Conservation (phyloP, 2,113 vertebrate genomes). For the Patagioenas fasciata region DNA sequence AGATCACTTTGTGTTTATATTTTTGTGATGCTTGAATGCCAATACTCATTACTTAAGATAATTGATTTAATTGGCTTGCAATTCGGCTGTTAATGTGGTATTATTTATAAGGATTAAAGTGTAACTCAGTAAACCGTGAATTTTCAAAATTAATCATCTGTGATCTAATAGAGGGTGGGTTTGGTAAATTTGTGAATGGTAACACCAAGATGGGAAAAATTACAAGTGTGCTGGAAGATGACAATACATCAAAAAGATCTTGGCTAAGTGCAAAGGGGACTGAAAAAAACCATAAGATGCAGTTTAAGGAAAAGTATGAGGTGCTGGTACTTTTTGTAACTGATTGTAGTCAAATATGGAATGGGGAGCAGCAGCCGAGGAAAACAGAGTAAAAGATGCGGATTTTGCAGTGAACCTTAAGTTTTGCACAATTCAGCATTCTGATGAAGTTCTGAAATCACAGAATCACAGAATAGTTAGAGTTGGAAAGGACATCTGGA, state of each 20-base stretch:
- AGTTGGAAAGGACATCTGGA: too few species aligned
- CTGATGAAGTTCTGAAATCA: background rate
- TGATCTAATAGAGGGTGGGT: rapidly evolving
- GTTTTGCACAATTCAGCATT: rapidly evolving
- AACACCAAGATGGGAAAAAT: background rate
- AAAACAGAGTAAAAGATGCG: background rate
- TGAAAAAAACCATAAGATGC: background rate
- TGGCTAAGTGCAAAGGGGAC: background rate
- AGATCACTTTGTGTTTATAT: background rate
- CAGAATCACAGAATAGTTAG: too few species aligned
- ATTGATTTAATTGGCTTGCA: background rate
- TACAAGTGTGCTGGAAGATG: background rate
- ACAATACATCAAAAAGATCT: rapidly evolving
- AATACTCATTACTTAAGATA: background rate
- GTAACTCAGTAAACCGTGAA: background rate
- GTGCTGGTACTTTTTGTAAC: background rate
- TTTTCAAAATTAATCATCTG: background rate
- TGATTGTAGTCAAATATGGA: background rate
- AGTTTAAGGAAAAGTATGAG: background rate
- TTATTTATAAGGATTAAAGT: background rate
- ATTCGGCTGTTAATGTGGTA: background rate
- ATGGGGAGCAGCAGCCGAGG: background rate
- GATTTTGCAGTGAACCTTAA: background rate
- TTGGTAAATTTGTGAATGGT: background rate
- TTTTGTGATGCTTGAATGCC: background rate